Base-by-base conservation (phyloP, 2,797 vertebrate species). In the Rhabdophis nuchalis region DNA sequence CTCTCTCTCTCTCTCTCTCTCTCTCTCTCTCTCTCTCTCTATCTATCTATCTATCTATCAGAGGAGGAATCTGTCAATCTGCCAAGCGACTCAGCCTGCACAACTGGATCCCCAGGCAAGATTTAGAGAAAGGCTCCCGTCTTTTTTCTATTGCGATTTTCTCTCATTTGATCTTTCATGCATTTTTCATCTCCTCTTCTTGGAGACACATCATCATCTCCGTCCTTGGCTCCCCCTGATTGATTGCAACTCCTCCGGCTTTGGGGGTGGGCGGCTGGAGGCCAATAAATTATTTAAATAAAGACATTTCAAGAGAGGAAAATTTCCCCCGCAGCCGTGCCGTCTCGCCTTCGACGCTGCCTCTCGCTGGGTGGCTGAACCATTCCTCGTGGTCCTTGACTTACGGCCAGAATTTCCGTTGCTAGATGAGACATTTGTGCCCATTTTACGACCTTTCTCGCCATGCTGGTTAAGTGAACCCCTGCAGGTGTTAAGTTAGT, bases 201-300 rank as follows among this genome's bases (percentile, higher is more conserved):
- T 87, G 41, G 23, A 94, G 92, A 60, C 1, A 86, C 85, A 90
- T 95, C 88, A 90, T 95, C 88, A 14, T 29, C 58, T 86, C 87
- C 46, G 64, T 92, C 86, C 87, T 1, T 6, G 5, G 91, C 57
- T 64, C 72, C 29, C 93, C 23, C 52, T 77, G 0, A 87, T 29
- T 1, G 88, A 3, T 46, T n/a, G 82, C 88, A 90, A 90, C 89
- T 90, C 88, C 46, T 46, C 91, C 41, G 52, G 36, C 41, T 20
- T 86, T 27, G 13, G 88, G 13, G 88, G 46, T n/a, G n/a, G n/a
- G n/a, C n/a, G 82, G 32, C 56, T 90, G 85, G 64, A 90, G 89
- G 16, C 56, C 41, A 14, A 94, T 93, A 89, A 60, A 86, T 77
- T 89, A 89, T 93, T 91, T 89, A 90, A 93, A 91, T 89, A 36